Evolutionary conservation across 1,140 invertebrate genomes (phyloP).

Genomic region (Drosophila elegans): DNA sequence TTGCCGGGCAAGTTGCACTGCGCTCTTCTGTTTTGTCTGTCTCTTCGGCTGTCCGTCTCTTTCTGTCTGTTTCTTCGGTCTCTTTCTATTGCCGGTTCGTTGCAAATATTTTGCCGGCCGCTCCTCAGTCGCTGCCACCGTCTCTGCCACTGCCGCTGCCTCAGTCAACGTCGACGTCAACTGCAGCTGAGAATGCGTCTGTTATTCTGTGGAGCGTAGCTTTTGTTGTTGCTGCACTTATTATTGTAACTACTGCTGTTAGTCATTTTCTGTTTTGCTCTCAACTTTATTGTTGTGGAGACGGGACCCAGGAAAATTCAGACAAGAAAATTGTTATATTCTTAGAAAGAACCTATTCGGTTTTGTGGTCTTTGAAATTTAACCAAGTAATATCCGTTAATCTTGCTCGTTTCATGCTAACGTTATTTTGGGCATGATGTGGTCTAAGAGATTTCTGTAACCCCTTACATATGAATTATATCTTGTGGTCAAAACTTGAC

Average conservation of each 20-base stretch:
- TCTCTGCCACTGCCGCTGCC: slow-evolving; percentile 13
- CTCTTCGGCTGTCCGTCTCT: slow-evolving; percentile 11
- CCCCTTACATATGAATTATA: neutral
- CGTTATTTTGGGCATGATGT: slow-evolving; percentile 1
- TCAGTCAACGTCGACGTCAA: slow-evolving; percentile 14
- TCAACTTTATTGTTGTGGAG: slow-evolving; percentile 32
- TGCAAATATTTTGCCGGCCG: slow-evolving; percentile 54
- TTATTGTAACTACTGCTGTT: slow-evolving; percentile 36
- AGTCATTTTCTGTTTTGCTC: slow-evolving; percentile 53
- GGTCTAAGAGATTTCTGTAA: neutral
- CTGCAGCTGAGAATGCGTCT: slow-evolving; percentile 33
- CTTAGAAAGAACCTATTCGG: neutral
- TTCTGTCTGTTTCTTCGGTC: slow-evolving; percentile 31
- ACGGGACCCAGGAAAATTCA: slow-evolving; percentile 1
- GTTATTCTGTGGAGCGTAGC: slow-evolving; percentile 54
- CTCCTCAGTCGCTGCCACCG: slow-evolving; percentile 29
- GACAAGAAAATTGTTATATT: slow-evolving; percentile 1
- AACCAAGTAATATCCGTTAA: neutral
- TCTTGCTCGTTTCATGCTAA: slow-evolving; percentile 11
- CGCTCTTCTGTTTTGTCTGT: slow-evolving; percentile 35
- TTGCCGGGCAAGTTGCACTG: slow-evolving; percentile 29
- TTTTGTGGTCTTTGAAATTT: slow-evolving; percentile 23
- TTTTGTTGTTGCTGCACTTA: slow-evolving; percentile 25
- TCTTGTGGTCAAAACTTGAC: slow-evolving; percentile 17
- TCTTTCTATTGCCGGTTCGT: slow-evolving; percentile 54